Conservation (phyloP, 2,113 vertebrate species). For the Zosterops borbonicus region DNA sequence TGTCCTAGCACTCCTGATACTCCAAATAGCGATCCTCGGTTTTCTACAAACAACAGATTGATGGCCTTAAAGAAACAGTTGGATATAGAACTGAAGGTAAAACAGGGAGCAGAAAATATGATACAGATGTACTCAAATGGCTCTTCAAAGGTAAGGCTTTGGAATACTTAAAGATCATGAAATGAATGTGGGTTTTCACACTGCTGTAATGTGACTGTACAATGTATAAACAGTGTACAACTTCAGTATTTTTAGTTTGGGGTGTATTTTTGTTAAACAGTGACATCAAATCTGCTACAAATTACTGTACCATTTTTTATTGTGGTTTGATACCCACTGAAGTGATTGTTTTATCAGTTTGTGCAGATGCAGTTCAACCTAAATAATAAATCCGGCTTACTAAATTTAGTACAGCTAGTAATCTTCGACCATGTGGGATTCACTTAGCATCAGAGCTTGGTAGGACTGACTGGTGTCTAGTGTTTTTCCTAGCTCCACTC, state of each 20-base stretch:
- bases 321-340: background rate
- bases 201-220: background rate
- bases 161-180: background rate
- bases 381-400: conserved; percentile 37
- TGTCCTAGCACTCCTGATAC: conserved; percentile 93
- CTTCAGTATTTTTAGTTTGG: background rate
- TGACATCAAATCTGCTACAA: background rate
- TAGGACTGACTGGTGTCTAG: background rate
- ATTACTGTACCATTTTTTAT: background rate
- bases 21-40: conserved; percentile 88
- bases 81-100: conserved; percentile 98
- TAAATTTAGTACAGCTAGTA: conserved; percentile 45
- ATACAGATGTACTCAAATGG: conserved; percentile 99
- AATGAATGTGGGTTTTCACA: background rate
- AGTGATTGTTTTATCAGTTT: background rate
- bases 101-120: conserved; percentile 99
- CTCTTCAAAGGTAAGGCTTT: conserved; percentile 88
- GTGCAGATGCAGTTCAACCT: background rate
- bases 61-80: conserved; percentile 93
- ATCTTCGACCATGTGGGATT: conserved; percentile 15
- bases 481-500: background rate
- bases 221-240: background rate
- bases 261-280: background rate
- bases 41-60: conserved; percentile 85
- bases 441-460: background rate